Percentiles rank a stretch among this genome's conserved stretches.
Evolutionary conservation across 2,797 vertebrate genomes (phyloP).

Genomic region (Nyctibius grandis): DNA sequence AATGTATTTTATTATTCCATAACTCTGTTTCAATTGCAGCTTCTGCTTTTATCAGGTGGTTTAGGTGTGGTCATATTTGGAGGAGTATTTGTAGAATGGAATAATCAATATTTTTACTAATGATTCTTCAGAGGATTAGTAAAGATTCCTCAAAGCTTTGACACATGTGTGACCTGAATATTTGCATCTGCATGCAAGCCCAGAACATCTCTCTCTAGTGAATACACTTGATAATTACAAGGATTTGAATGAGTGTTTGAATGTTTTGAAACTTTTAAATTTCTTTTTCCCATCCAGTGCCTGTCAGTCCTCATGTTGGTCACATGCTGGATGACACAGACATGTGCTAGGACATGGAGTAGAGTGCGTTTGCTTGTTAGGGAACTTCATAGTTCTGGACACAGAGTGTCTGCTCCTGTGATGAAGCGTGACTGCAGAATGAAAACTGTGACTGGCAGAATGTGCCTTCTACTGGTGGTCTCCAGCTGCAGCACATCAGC

Average conservation of each 20-base stretch:
- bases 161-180: background rate
- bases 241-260: background rate
- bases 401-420: background rate
- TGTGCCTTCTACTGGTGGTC: rapidly evolving
- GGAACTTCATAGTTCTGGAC: background rate
- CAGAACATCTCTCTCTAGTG: background rate
- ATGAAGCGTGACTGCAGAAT: background rate
- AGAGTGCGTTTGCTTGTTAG: background rate
- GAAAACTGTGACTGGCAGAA: background rate
- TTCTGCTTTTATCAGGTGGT: background rate
- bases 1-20: background rate
- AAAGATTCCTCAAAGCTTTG: background rate
- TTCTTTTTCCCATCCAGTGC: background rate
- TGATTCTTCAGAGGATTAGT: background rate
- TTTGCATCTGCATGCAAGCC: background rate
- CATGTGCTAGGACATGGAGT: background rate
- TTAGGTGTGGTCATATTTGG: background rate
- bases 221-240: background rate
- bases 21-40: background rate
- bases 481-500: background rate
- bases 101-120: background rate
- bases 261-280: background rate
- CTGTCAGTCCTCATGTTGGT: background rate
- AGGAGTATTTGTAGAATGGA: background rate
- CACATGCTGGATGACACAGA: background rate